Percentiles rank a stretch among this genome's conserved stretches.
Evolutionary conservation across 1,140 invertebrate genomes (phyloP).

Genomic region (Solen grandis): DNA sequence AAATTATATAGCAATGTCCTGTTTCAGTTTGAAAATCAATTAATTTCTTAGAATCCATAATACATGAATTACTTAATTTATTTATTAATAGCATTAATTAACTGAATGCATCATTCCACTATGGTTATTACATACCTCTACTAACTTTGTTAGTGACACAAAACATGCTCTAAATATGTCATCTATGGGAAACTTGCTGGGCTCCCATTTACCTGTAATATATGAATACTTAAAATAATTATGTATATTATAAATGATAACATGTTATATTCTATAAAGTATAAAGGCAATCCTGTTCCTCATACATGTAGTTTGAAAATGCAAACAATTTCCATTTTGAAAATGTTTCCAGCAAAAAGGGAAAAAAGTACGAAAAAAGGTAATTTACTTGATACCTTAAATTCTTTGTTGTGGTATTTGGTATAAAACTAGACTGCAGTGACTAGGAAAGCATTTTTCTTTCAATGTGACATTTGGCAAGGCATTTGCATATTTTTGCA

Average conservation of each 20-base stretch:
- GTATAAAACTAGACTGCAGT: too few relatives aligned
- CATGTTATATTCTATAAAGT: too few relatives aligned
- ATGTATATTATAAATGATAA: not conserved
- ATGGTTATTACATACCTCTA: slow-evolving; percentile 61
- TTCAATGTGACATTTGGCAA: too few relatives aligned
- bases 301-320: too few relatives aligned
- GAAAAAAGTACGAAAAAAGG: too few relatives aligned
- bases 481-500: too few relatives aligned
- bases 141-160: slow-evolving; percentile 63
- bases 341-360: too few relatives aligned
- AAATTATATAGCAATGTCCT: not conserved
- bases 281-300: too few relatives aligned
- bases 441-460: too few relatives aligned
- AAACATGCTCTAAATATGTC: slow-evolving; percentile 69
- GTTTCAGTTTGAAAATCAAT: not conserved
- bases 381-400: too few relatives aligned
- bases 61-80: not conserved
- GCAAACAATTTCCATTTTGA: too few relatives aligned
- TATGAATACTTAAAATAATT: not conserved
- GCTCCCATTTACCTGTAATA: slow-evolving; percentile 67
- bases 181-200: slow-evolving; percentile 57
- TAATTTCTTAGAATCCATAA: not conserved
- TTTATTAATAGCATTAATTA: not conserved
- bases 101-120: not conserved
- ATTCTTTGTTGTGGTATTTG: too few relatives aligned